Conservation (phyloP, 2,113 vertebrate genomes). For the Lagenorhynchus albirostris region DNA sequence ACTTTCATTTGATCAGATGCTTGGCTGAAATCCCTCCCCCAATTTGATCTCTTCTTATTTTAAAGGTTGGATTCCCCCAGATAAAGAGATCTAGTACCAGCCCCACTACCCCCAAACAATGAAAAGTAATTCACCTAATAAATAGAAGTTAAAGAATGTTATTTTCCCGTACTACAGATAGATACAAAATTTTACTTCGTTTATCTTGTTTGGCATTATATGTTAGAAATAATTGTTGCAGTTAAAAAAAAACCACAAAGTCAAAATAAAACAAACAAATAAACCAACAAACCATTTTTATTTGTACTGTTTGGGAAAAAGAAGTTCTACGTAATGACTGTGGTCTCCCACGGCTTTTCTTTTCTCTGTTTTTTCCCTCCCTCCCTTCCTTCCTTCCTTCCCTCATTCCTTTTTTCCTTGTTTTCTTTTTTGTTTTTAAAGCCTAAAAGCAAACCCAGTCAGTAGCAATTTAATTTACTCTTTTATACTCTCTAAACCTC, state of each 20-base stretch:
- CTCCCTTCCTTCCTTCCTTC: no score
- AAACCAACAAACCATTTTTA: constrained; percentile 31
- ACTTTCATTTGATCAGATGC: neutral
- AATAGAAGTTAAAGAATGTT: neutral
- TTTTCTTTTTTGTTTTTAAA: neutral
- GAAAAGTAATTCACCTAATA: neutral
- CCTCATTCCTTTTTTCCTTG: neutral
- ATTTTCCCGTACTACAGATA: neutral
- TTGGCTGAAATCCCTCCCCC: neutral
- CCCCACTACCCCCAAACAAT: neutral
- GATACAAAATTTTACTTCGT: neutral
- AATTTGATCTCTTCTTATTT: neutral
- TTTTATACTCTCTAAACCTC: neutral
- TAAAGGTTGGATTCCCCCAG: neutral
- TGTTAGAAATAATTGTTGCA: neutral
- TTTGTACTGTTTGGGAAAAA: constrained; percentile 23
- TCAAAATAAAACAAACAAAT: constrained; percentile 12
- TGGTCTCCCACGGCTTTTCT: neutral
- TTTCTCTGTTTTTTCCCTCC: neutral
- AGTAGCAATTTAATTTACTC: neutral
- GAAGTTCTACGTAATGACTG: neutral
- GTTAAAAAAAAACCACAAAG: neutral
- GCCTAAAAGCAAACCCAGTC: neutral
- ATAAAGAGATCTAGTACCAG: neutral
- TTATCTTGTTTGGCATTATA: neutral